Evolutionary conservation across 2,113 vertebrate species (phyloP).

Genomic region (Polypterus senegalus): DNA sequence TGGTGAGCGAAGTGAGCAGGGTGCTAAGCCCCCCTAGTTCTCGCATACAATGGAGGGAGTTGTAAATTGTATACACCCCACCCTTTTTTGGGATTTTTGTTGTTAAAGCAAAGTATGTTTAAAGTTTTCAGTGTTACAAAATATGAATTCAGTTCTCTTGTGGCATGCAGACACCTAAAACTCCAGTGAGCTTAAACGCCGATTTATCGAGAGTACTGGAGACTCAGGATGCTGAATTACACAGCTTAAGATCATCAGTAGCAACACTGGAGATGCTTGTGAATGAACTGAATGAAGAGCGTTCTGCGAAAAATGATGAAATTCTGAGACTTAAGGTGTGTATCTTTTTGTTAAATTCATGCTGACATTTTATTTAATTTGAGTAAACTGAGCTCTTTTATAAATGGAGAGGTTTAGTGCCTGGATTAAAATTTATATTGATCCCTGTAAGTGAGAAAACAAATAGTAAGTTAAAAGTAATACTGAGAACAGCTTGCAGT

Average conservation of each 20-base stretch:
- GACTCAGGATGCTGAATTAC: constrained; percentile 72
- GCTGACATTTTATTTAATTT: no score
- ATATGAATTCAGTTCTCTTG: neutral
- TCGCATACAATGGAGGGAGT: neutral
- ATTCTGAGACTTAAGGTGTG: constrained; percentile 77
- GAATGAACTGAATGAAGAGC: constrained; percentile 68
- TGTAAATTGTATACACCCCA: neutral
- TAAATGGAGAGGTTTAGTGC: neutral
- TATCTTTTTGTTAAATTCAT: neutral
- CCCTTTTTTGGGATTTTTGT: neutral
- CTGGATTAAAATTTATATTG: neutral
- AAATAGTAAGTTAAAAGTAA: neutral
- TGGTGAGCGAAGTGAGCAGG: neutral
- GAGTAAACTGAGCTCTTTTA: no score
- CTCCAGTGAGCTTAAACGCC: constrained; percentile 58
- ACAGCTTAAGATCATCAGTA: constrained; percentile 65
- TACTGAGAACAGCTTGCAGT: neutral
- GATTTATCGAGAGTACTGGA: constrained; percentile 65
- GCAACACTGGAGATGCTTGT: constrained; percentile 73
- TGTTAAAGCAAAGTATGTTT: neutral
- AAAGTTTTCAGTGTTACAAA: neutral
- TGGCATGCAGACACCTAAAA: constrained; percentile 59
- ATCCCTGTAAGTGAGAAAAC: neutral
- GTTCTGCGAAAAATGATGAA: constrained; percentile 75
- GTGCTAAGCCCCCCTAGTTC: neutral